Conservation (phyloP, 1,140 invertebrate genomes). For the Drosophila obscura region DNA sequence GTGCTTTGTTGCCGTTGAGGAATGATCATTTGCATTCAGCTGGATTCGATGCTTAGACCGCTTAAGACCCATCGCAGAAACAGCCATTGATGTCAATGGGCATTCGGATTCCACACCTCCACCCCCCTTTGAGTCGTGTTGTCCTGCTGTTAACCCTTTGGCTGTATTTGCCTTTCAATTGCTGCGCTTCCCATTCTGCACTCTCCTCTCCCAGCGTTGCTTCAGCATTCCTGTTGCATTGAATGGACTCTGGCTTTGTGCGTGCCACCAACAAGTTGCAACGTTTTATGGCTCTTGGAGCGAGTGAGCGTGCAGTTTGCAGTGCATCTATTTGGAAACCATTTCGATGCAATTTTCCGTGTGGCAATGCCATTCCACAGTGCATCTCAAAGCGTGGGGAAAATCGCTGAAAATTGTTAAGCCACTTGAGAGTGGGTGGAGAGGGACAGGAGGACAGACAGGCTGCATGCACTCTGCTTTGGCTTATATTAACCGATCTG, state of each 20-base stretch:
- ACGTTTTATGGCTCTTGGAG: slow-evolving; percentile 24
- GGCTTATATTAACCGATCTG: slow-evolving; percentile 8
- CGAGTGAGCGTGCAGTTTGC: slow-evolving; percentile 33
- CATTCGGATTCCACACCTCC: not conserved
- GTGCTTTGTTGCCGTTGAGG: slow-evolving; percentile 10
- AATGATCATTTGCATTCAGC: slow-evolving; percentile 40
- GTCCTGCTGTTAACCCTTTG: slow-evolving; percentile 34
- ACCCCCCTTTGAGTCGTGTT: slow-evolving; percentile 40
- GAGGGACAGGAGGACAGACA: not conserved
- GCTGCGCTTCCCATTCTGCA: slow-evolving; percentile 25
- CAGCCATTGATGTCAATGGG: slow-evolving; percentile 24
- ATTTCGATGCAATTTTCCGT: slow-evolving; percentile 59
- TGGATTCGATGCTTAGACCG: slow-evolving; percentile 21
- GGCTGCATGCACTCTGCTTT: slow-evolving; percentile 6
- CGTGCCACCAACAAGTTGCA: slow-evolving; percentile 70
- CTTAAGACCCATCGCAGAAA: slow-evolving; percentile 26
- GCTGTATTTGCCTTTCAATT: slow-evolving; percentile 46
- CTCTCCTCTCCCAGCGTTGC: not conserved
- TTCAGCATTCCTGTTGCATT: slow-evolving; percentile 2
- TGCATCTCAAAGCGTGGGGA: not conserved
- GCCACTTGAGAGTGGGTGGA: slow-evolving; percentile 39
- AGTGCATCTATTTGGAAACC: slow-evolving; percentile 63
- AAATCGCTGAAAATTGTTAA: slow-evolving; percentile 30
- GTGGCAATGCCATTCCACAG: no score
- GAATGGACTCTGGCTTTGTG: slow-evolving; percentile 44